These are phyloP conservation scores for Moxostoma hubbsi DNA, from an alignment of 2,797 vertebrate genomes.

Conservation along the genomic window DNA sequence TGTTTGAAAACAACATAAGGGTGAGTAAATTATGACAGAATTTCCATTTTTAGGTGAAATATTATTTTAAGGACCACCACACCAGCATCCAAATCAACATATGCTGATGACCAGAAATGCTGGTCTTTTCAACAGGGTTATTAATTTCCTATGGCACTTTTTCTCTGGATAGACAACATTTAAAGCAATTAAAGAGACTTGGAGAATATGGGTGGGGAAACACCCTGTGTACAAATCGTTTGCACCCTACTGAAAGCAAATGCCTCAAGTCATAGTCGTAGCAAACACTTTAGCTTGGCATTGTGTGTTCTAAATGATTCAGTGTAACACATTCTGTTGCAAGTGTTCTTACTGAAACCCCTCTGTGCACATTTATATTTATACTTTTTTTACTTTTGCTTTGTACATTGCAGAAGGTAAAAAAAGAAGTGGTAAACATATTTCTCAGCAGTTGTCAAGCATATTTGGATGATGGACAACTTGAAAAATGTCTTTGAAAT, in stretches of 20 bases:
- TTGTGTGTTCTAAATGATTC: slow-evolving; percentile 31
- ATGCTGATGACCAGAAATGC: not conserved
- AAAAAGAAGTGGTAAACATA: not conserved
- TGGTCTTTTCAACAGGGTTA: not conserved
- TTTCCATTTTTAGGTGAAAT: too few relatives aligned
- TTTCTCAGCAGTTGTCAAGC: not conserved
- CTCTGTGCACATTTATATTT: not conserved
- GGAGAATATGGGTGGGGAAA: slow-evolving; percentile 18
- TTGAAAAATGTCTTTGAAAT: not conserved
- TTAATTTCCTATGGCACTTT: not conserved
- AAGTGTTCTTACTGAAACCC: slow-evolving; percentile 1
- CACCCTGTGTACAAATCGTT: slow-evolving; percentile 12
- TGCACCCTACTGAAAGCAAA: slow-evolving; percentile 11
- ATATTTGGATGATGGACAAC: too few relatives aligned
- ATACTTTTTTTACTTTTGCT: not conserved
- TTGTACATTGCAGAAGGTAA: not conserved
- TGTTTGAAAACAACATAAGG: too few relatives aligned
- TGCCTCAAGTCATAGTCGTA: not conserved
- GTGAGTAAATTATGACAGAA: too few relatives aligned
- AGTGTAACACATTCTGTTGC: slow-evolving; percentile 17
- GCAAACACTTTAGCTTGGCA: slow-evolving; percentile 21
- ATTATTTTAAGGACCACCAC: too few relatives aligned
- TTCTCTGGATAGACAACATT: slow-evolving; percentile 1
- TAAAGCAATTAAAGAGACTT: slow-evolving; percentile 12
- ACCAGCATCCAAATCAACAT: too few relatives aligned